Conservation (phyloP, 2,888 invertebrate species). For the Sesia apiformis region DNA sequence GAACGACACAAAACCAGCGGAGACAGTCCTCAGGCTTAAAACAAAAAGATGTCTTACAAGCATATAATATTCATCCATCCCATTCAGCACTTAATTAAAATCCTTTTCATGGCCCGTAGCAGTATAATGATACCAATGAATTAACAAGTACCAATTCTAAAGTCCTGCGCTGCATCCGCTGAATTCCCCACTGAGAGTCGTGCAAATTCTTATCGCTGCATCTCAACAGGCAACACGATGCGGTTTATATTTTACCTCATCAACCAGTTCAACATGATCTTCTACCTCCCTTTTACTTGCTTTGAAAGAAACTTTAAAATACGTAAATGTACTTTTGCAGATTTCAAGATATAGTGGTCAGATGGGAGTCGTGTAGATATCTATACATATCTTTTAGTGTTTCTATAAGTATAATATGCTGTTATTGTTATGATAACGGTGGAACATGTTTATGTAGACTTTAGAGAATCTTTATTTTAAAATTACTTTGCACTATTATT, state of each 20-base stretch:
- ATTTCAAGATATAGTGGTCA: too few relatives aligned
- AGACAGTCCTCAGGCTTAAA: too few relatives aligned
- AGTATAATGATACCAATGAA: not conserved
- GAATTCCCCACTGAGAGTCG: constrained; percentile 27
- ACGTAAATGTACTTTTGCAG: too few relatives aligned
- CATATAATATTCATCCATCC: not conserved
- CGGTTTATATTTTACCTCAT: constrained; percentile 35
- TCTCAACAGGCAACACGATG: constrained; percentile 42
- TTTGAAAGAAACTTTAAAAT: not conserved
- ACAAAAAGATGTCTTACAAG: too few relatives aligned
- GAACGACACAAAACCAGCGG: too few relatives aligned
- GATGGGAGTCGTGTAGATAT: too few relatives aligned
- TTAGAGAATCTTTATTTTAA: too few relatives aligned
- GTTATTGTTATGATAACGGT: not conserved
- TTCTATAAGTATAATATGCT: too few relatives aligned
- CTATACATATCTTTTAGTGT: too few relatives aligned
- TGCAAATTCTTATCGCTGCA: constrained; percentile 52
- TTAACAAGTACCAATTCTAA: not conserved
- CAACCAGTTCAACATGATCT: constrained; percentile 18
- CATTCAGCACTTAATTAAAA: not conserved
- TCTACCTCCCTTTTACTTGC: constrained; percentile 1
- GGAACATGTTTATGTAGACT: not conserved
- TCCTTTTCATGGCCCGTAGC: not conserved
- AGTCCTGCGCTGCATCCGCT: constrained; percentile 3
- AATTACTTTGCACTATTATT: too few relatives aligned